Percentiles rank a stretch among this genome's conserved stretches.
Conservation (phyloP, 1,140 invertebrate genomes). For the Holcopasites calliopsidis region DNA sequence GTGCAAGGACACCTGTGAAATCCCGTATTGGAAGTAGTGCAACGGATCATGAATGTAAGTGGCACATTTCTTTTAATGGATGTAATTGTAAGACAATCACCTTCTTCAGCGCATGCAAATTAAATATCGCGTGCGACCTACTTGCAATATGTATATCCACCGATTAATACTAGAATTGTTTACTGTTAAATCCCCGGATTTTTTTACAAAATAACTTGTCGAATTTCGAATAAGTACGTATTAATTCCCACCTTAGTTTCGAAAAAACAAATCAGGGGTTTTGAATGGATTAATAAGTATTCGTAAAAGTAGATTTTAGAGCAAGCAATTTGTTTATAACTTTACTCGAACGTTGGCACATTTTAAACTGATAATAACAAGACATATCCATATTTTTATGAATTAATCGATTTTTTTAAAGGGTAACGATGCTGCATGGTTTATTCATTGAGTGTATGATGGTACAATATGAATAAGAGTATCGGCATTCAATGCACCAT, state of each 20-base stretch:
- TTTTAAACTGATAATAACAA: conserved; percentile 4
- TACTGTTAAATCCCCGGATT: background rate
- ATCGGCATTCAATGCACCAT: conserved; percentile 10
- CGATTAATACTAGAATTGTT: background rate
- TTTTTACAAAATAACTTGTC: background rate
- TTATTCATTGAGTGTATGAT: background rate
- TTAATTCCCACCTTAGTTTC: background rate
- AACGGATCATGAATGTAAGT: conserved; percentile 61
- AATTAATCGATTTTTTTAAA: background rate
- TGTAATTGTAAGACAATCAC: background rate
- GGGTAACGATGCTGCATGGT: background rate
- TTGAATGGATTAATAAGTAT: background rate
- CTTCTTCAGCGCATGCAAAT: background rate
- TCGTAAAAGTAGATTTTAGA: no score
- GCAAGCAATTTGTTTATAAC: background rate
- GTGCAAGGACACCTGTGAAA: conserved; percentile 29
- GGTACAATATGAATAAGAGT: background rate
- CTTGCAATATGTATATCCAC: background rate
- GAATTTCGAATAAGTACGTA: background rate
- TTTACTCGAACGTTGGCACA: background rate
- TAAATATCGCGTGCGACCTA: background rate
- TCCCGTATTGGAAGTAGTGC: conserved; percentile 5
- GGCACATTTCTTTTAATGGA: conserved; percentile 9
- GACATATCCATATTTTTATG: background rate
- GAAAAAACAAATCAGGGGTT: background rate